A percentile compares a stretch with the other conserved stretches of the same genome.
Evolutionary conservation across 2,888 invertebrate genomes (phyloP).

Genomic region (Drosophila maculinotata): DNA sequence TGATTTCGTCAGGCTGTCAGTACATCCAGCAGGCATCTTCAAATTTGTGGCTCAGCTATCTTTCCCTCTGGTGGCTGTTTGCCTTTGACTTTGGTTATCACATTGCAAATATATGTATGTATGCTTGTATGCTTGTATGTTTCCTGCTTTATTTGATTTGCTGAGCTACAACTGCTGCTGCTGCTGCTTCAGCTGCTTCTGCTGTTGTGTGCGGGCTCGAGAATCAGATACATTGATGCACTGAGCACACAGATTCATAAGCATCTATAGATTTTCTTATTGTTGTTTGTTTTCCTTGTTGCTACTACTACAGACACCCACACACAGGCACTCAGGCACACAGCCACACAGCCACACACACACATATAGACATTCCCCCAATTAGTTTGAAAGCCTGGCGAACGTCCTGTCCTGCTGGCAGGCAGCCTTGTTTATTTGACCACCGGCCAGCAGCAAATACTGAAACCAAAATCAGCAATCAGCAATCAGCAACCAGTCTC

Average conservation of each 20-base stretch:
- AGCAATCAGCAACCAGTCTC: conserved; percentile 2
- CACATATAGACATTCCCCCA: conserved; percentile 45
- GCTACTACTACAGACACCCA: conserved; percentile 20
- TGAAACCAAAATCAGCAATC: neutral
- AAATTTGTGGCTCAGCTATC: neutral
- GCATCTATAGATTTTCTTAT: conserved; percentile 63
- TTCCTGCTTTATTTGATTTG: conserved; percentile 71
- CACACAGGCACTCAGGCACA: conserved; percentile 24
- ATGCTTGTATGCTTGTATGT: conserved; percentile 19
- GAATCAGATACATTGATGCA: conserved; percentile 74
- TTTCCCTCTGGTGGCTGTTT: conserved; percentile 39
- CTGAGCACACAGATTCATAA: conserved; percentile 54
- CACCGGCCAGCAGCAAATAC: conserved; percentile 29
- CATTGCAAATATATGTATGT: conserved; percentile 54
- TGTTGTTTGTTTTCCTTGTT: conserved; percentile 34
- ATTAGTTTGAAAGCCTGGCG: conserved; percentile 61
- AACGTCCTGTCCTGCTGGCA: conserved; percentile 7
- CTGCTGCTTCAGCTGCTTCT: conserved; percentile 22
- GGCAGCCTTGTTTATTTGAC: conserved; percentile 44
- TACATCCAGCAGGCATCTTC: conserved; percentile 23
- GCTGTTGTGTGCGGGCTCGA: conserved; percentile 44
- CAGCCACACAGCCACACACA: conserved; percentile 25
- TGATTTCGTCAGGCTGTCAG: conserved; percentile 43
- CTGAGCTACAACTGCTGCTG: conserved; percentile 27
- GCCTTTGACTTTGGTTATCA: conserved; percentile 53